Evolutionary conservation across 2,888 invertebrate species (phyloP).

Genomic region (Eumacrocentrus americanus): DNA sequence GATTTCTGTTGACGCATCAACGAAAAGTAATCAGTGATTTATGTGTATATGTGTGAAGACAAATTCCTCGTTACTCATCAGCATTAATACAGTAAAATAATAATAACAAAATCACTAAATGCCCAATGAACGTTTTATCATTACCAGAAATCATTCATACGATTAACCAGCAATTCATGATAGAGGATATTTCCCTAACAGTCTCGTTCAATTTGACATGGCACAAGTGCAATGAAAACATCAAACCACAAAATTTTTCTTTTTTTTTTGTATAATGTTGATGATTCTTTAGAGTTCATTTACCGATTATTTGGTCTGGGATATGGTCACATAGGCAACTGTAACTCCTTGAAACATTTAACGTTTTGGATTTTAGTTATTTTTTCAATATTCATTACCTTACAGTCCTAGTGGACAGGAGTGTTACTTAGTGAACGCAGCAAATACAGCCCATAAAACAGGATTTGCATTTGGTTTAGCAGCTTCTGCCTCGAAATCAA

Average conservation of each 20-base stretch:
- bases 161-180: neutral
- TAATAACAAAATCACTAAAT: neutral
- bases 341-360: neutral
- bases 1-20: conserved; percentile 12
- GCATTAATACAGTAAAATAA: neutral
- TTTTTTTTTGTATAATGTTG: conserved; percentile 8
- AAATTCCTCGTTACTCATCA: neutral
- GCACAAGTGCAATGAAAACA: conserved; percentile 25
- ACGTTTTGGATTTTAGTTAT: conserved; percentile 24
- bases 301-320: conserved; percentile 22
- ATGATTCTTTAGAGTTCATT: conserved; percentile 7
- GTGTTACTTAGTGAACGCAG: conserved; percentile 95
- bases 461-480: conserved; percentile 90
- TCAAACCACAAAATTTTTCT: conserved; percentile 1
- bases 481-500: conserved; percentile 96
- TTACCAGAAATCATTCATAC: neutral
- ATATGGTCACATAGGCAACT: conserved; percentile 11
- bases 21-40: neutral
- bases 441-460: conserved; percentile 98
- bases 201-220: conserved; percentile 24
- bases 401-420: conserved; percentile 31
- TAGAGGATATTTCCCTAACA: neutral
- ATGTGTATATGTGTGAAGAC: neutral
- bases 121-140: neutral
- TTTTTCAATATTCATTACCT: conserved; percentile 39